These are phyloP conservation scores for Trichopria drosophilae DNA, from an alignment of 2,888 invertebrate genomes.

Conservation along the genomic window DNA sequence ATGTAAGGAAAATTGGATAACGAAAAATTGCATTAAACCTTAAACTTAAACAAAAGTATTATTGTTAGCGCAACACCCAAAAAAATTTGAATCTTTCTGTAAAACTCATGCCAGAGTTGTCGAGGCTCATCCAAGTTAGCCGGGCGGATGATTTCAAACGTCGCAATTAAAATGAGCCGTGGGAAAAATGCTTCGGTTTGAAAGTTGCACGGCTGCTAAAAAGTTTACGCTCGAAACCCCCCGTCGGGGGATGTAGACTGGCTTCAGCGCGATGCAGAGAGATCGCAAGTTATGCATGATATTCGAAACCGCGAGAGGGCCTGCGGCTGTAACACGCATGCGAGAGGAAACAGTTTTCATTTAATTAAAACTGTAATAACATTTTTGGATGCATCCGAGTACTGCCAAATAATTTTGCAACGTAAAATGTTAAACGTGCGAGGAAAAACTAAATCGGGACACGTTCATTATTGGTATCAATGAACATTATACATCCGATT, in stretches of 20 bases:
- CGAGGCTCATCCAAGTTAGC: too few species aligned
- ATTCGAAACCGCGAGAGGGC: constrained; percentile 37
- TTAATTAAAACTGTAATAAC: constrained; percentile 51
- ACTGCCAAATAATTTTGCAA: too few species aligned
- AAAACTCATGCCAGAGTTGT: too few species aligned
- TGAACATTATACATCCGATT: too few species aligned
- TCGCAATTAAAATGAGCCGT: constrained; percentile 32
- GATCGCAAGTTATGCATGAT: constrained; percentile 21
- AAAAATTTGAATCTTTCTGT: too few species aligned
- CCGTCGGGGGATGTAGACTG: constrained; percentile 14
- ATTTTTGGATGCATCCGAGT: constrained; percentile 44
- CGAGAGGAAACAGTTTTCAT: constrained; percentile 49
- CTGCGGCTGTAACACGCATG: constrained; percentile 27
- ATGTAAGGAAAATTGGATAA: too few species aligned
- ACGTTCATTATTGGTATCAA: too few species aligned
- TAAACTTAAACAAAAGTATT: too few species aligned
- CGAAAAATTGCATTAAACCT: too few species aligned
- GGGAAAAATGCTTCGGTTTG: constrained; percentile 26
- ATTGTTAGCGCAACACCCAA: too few species aligned
- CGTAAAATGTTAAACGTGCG: too few species aligned
- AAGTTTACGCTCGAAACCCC: constrained; percentile 34
- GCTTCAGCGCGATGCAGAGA: constrained; percentile 1
- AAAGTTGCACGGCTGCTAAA: constrained; percentile 31
- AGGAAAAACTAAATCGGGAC: too few species aligned
- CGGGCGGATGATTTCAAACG: constrained; percentile 5